These are phyloP conservation scores for Lithophane semibrunnea DNA, from an alignment of 2,888 invertebrate species.

Conservation along the genomic window DNA sequence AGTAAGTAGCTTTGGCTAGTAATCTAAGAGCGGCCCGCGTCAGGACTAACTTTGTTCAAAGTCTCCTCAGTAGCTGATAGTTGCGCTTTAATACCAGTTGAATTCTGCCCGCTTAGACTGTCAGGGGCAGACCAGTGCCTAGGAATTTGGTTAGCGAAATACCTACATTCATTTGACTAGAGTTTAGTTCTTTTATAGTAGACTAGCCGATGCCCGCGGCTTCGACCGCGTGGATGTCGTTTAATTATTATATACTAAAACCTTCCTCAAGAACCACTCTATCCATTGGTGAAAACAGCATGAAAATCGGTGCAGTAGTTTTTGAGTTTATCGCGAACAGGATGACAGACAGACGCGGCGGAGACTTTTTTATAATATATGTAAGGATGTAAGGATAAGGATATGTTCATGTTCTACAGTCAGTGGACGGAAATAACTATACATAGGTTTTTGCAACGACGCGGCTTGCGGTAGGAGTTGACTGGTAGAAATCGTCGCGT, in stretches of 20 bases:
- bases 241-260: too few relatives aligned
- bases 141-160: conserved; percentile 1
- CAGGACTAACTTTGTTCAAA: conserved; percentile 36
- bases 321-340: too few relatives aligned
- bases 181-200: background rate
- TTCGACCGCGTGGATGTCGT: too few relatives aligned
- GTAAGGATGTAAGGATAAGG: too few relatives aligned
- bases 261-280: too few relatives aligned
- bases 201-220: too few relatives aligned
- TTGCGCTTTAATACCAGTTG: conserved; percentile 17
- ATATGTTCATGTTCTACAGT: background rate
- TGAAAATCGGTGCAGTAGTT: too few relatives aligned
- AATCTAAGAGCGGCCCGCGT: conserved; percentile 9
- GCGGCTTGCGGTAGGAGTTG: background rate
- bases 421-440: background rate
- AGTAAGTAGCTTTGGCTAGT: conserved; percentile 21
- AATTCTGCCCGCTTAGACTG: conserved; percentile 6
- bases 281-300: too few relatives aligned
- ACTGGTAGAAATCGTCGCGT: background rate
- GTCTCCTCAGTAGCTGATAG: conserved; percentile 28
- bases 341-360: too few relatives aligned
- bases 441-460: background rate
- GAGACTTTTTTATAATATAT: too few relatives aligned
- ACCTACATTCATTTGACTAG: background rate
- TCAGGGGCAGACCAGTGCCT: conserved; percentile 7